Base-by-base conservation (phyloP, 2,113 vertebrate species). In the Isichthys henryi region DNA sequence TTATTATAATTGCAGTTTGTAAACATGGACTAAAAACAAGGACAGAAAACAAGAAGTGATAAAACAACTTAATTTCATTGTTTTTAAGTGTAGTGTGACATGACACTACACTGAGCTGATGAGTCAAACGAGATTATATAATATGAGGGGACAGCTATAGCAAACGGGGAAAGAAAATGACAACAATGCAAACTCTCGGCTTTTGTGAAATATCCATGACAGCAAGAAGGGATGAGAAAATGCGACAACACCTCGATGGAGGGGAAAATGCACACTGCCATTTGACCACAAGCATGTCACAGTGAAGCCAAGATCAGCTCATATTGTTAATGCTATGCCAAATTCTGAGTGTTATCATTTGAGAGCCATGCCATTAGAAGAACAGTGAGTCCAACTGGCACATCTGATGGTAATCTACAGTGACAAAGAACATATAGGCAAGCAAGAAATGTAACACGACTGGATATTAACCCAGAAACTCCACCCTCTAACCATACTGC, bases 361-460 rank as follows among this genome's bases (percentile, higher is more conserved):
- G 13, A 88, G 52, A 91, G 80, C 35, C 21, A 86, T 74, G 58
- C 87, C 74, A 62, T 80, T 8, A 87, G 56, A 90, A 88, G 88
- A 46, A 88, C 43, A 27, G 56, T 62, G 56, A 62, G 17, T 21
- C 82, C 77, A 50, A 80, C 83, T 53, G 85, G 83, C 35, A 90
- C 53, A 45, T 7, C 74, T 90, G 39, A 91, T 45, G 19, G 15
- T 92, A 90, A 90, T 89, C 70, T n/a, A 66, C 62, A 50, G 49
- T 87, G 90, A 90, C 88, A 88, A 89, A 43, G 66, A 89, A 89
- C 88, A 89, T 45, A 21, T 80, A 90, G 58, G 89, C 46, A 80
- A 87, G 91, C 58, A 83, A 88, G 85, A 31, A 46, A 62, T 80
- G 82, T 88, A 70, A 89, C 84, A 56, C 82, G 48, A 58, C 66